Evolutionary conservation across 64 coral and sea anemone species (phyloP), one percentile per base, ranked within the genome.

Genomic region (Astreopora myriophthalma): DNA sequence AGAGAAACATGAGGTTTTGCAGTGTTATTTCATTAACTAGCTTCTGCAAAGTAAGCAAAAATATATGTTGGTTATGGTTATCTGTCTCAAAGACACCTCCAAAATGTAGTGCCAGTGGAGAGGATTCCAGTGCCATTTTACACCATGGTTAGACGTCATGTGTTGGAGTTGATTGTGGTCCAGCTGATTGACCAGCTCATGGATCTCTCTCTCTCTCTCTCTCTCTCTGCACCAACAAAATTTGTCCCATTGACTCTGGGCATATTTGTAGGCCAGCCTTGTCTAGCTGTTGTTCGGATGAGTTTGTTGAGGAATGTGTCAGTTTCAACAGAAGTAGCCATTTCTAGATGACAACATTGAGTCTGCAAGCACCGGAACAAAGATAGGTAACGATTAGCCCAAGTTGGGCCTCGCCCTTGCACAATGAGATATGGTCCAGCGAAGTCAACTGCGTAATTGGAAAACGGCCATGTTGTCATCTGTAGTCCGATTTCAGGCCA

Each of bases 321-420:
- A 36, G 80, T 86, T 22, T 92, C 90, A 29, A 92, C 66, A 36
- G 90, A 86, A 48, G 79, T 63, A 26, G 90, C 90, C 70, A 92
- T 92, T 36, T 92, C 90, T 74, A 92, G 55, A 52, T 92, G 90
- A 30, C 48, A 85, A 32, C 90, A 92, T 19, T 71, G 80, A 0
- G 90, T 86, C 31, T 86, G 90, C 34, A 92, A 32, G 52, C 80
- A 92, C 44, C 85, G 3, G 39, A 92, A 92, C 17, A 92, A 24
- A 63, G 80, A 92, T 30, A 86, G 37, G 40, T 92, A 92, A 13
- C 80, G 25, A 64, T 92, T 92, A 7, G 34, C 9, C 3, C 71
- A 30, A 5, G 79, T 26, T 48, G 63, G 73, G 10, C 79, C 42
- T 36, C 75, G 75, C 17, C 57, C 87, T 17, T 79, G 75, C 62